These are phyloP conservation scores for Castor canadensis DNA, from an alignment of 2,113 vertebrate species.

Conservation along the genomic window DNA sequence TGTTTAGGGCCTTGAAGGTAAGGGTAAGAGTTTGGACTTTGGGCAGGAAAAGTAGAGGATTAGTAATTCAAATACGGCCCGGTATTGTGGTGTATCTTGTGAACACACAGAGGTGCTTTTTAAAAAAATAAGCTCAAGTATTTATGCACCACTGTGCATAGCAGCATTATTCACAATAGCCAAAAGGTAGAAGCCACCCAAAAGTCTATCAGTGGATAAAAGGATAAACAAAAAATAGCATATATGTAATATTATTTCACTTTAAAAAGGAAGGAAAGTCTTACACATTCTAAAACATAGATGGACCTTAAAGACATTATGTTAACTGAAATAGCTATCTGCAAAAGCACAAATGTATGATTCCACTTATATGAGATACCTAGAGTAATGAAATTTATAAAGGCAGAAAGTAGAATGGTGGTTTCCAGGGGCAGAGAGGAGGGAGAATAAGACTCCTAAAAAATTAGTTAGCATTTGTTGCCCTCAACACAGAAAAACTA, in stretches of 20 bases:
- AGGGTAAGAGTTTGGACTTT: constrained; percentile 13
- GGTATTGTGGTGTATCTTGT: background rate
- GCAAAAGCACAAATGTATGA: background rate
- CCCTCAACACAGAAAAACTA: too few relatives aligned
- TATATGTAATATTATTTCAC: too few relatives aligned
- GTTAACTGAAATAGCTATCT: background rate
- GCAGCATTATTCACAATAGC: too few relatives aligned
- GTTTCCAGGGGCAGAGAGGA: background rate
- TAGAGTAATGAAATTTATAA: background rate
- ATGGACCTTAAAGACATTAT: background rate
- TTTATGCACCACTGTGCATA: background rate
- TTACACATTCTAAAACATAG: background rate
- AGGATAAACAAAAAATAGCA: too few relatives aligned
- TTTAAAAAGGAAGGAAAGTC: background rate
- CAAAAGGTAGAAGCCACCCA: background rate
- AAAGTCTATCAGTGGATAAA: background rate
- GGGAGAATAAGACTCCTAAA: too few relatives aligned
- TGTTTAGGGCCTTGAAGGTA: constrained; percentile 28
- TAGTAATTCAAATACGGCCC: background rate
- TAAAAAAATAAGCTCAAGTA: background rate
- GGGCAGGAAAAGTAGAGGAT: background rate
- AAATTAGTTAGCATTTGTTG: too few relatives aligned
- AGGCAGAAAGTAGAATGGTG: background rate
- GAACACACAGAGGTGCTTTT: background rate
- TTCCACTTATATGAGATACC: background rate